Evolutionary conservation across 2,888 invertebrate species (phyloP), one percentile per base, ranked within the genome.

Genomic region (Hyalella azteca): DNA sequence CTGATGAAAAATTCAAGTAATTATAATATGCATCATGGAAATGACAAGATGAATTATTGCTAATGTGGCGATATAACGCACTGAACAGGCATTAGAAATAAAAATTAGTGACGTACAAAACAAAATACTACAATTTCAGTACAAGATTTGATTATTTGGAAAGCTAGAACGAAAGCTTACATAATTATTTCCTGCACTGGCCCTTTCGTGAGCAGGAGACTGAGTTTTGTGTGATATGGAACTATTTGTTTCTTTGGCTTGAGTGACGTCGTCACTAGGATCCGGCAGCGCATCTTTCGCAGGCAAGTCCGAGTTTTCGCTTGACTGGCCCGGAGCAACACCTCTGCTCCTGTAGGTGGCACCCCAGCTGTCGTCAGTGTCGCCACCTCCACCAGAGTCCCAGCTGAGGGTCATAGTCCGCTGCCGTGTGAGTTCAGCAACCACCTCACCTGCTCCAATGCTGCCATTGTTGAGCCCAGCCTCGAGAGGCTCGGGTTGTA

Each of bases 291-390:
- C 26, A 26, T 54, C 9, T 29, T 54, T 29, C 29, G 22, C 13
- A 54, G 54, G 54, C 26, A 29, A 54, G 26, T 54, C 49, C 1
- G 5, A 9, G 29, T 22, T 29, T 54, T 13, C 54, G 0, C 5
- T 0, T 26, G 54, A 54, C 54, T 54, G 26, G 54, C 29, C n/a
- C 11, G 54, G 26, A 3, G 26, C 54, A 22, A 54, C 54, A 29
- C 54, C 54, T 29, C 54, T 54, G 11, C 26, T 54, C 36, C 66
- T 22, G 66, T 36, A 66, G 19, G 66, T 36, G 36, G n/a, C 29
- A 19, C 66, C 66, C 66, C 66, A 66, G 15, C 36, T 66, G 7
- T 66, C 66, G 66, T 66, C 66, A 5, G 66, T 66, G n/a, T 66
- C 66, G 3, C 54, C 54, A 11, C 66, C 66, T 15, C 29, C 66